Conservation (phyloP, 2,888 invertebrate genomes). For the Patella caerulea region DNA sequence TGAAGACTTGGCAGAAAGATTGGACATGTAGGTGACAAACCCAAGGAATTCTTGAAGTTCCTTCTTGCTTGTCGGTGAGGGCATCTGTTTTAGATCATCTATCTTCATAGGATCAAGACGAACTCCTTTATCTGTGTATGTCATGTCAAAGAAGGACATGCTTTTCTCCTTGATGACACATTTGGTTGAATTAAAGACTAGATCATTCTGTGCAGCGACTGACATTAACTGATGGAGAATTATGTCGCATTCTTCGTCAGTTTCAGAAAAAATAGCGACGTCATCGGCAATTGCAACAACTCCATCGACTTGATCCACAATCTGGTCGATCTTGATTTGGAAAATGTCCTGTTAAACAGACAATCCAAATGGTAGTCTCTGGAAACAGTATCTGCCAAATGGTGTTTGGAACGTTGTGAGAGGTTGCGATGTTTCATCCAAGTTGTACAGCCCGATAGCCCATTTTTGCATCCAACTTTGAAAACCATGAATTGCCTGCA, state of each 20-base stretch:
- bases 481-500: too few relatives aligned
- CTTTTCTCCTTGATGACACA: slow-evolving; percentile 18
- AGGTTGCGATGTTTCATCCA: too few relatives aligned
- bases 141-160: slow-evolving; percentile 32
- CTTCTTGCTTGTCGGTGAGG: slow-evolving; percentile 22
- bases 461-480: too few relatives aligned
- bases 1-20: slow-evolving; percentile 22
- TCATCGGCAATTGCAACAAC: slow-evolving; percentile 6
- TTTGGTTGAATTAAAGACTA: slow-evolving; percentile 28
- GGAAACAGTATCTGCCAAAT: slow-evolving; percentile 1
- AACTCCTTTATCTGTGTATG: slow-evolving; percentile 29
- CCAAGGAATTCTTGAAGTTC: slow-evolving; percentile 35
- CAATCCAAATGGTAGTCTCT: background rate
- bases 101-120: slow-evolving; percentile 33
- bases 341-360: background rate
- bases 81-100: slow-evolving; percentile 13
- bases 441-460: too few relatives aligned
- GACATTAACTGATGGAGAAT: slow-evolving; percentile 20
- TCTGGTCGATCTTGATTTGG: background rate
- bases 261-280: slow-evolving; percentile 26
- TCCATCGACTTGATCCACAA: background rate
- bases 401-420: slow-evolving; percentile 23
- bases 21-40: slow-evolving; percentile 28
- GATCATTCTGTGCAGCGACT: slow-evolving; percentile 17
- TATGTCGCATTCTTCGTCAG: slow-evolving; percentile 24